phyloP scores from a whole-genome alignment of 2,888 invertebrate genomes.

The Idaea biselata region DNA sequence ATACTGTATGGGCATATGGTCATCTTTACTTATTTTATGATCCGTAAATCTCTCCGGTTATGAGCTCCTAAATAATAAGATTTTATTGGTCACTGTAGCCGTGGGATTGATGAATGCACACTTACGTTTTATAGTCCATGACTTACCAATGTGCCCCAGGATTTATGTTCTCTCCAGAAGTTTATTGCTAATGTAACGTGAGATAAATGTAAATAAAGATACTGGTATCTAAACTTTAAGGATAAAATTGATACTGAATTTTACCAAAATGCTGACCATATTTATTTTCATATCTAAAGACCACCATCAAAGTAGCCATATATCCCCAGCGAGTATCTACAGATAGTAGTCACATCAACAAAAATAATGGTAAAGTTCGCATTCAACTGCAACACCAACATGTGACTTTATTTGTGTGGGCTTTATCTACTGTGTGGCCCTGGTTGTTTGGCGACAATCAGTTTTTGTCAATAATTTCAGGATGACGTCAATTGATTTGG shows the following conservation, averaged over 20 bases:
- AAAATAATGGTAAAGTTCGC: slow-evolving; percentile 32
- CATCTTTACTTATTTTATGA: slow-evolving; percentile 64
- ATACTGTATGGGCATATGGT: slow-evolving; percentile 48
- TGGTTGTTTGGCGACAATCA: slow-evolving; percentile 48
- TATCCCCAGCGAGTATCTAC: slow-evolving; percentile 36
- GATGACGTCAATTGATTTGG: slow-evolving; percentile 66
- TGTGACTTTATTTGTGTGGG: slow-evolving; percentile 32
- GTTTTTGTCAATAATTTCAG: slow-evolving; percentile 48
- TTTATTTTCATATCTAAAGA: slow-evolving; percentile 28
- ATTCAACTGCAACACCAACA: slow-evolving; percentile 34
- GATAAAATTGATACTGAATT: not conserved
- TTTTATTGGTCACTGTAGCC: slow-evolving; percentile 69
- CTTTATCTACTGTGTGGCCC: slow-evolving; percentile 50
- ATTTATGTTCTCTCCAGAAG: slow-evolving; percentile 63
- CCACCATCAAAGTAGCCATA: slow-evolving; percentile 33
- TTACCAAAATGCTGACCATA: slow-evolving; percentile 14
- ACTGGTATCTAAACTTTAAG: not conserved
- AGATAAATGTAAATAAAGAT: slow-evolving; percentile 13
- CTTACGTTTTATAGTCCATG: slow-evolving; percentile 62
- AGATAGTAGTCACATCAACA: slow-evolving; percentile 28
- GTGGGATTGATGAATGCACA: slow-evolving; percentile 66
- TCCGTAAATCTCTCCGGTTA: slow-evolving; percentile 72
- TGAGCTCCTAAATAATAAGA: slow-evolving; percentile 76
- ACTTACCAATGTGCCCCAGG: slow-evolving; percentile 53
- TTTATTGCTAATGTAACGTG: slow-evolving; percentile 67